Evolutionary conservation across 2,888 invertebrate genomes (phyloP), one percentile per base, ranked within the genome.

Genomic region (Clistopyga incitator): DNA sequence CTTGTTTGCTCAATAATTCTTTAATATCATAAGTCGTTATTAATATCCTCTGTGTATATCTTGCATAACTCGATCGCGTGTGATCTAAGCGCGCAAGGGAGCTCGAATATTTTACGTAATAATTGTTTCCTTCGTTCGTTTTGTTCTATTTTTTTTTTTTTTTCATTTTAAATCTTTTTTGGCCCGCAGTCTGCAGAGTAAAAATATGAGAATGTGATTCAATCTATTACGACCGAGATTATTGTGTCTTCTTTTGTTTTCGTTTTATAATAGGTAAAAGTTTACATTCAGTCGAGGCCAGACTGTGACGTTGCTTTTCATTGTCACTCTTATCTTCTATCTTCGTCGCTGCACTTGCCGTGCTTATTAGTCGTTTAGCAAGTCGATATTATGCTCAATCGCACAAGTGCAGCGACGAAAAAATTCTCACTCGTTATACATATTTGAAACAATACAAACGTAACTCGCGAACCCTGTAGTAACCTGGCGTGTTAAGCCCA

Each of bases 391-490:
- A 38, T 68, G 52, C 54, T 47, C 15, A 47, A 68, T 20, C 71
- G 67, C 78, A 50, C 80, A 56, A 81, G 50, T 78, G 65, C 80
- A 77, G 65, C 52, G 68, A 67, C 82, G 68, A 67, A 59, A 59
- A 78, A 83, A 64, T 34, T 64, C 38, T 76, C 82, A 84, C 78
- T 56, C 85, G 82, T 85, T 82, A 84, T 87, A 88, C 87, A 88
- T 87, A 87, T 88, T 88, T 84, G 74, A 50, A 91, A 91, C 84
- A 88, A 89, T 88, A 88, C 87, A 90, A 90, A 91, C 89, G 85
- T 89, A 92, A 90, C 89, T 88, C 88, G 87, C 87, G 86, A 80
- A 92, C 90, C 91, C 91, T 90, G 90, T 90, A 89, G 88, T 89
- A 77, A 88, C 88, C 87, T 85, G 86, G 84, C 88, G 85, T 88